These are phyloP conservation scores for Apodemia mormo DNA, from an alignment of 2,888 invertebrate species.

Conservation along the genomic window DNA sequence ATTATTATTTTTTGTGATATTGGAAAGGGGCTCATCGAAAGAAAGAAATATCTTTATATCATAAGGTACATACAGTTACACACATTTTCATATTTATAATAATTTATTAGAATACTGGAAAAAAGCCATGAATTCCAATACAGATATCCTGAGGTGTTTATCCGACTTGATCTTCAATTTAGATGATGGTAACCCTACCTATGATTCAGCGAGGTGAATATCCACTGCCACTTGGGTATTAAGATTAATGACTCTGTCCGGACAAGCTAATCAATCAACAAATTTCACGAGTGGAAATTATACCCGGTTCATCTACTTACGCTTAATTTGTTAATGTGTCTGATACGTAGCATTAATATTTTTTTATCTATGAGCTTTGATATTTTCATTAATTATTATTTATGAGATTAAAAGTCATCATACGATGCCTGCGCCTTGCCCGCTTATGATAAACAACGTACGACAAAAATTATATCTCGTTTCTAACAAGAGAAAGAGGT, in stretches of 20 bases:
- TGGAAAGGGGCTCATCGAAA: too few relatives aligned
- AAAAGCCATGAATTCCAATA: too few relatives aligned
- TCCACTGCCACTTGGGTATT: conserved; percentile 21
- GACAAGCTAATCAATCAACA: conserved; percentile 33
- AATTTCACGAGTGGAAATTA: conserved; percentile 23
- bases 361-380: background rate
- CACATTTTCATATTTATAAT: too few relatives aligned
- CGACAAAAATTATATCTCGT: too few relatives aligned
- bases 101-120: too few relatives aligned
- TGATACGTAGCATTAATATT: background rate
- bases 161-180: background rate
- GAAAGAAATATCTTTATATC: too few relatives aligned
- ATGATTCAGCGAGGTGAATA: background rate
- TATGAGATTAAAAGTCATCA: too few relatives aligned
- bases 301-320: background rate
- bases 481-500: too few relatives aligned
- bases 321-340: conserved; percentile 14
- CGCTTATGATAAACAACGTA: too few relatives aligned
- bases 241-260: conserved; percentile 33
- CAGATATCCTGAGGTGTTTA: background rate
- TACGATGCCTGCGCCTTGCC: too few relatives aligned
- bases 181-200: background rate
- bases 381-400: background rate
- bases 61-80: too few relatives aligned
- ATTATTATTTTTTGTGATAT: too few relatives aligned